A percentile compares a stretch with the other conserved stretches of the same genome.
These are phyloP conservation scores for Agriopis leucophaearia DNA, from an alignment of 2,888 invertebrate genomes.

Conservation along the genomic window DNA sequence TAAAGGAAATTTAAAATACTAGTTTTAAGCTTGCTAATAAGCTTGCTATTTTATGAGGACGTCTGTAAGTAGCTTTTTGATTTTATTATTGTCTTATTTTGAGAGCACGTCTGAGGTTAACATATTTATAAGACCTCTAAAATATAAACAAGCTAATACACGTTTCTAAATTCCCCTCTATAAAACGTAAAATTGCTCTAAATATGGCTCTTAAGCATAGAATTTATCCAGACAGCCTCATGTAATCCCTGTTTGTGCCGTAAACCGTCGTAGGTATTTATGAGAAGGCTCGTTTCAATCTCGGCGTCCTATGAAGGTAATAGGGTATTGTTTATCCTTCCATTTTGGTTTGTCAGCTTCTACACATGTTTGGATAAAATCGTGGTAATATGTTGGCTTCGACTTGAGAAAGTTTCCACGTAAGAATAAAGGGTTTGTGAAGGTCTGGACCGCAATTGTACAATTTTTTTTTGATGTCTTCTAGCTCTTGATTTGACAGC, in stretches of 20 bases:
- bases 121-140: not conserved
- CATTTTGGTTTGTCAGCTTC: constrained; percentile 63
- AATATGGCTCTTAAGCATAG: constrained; percentile 29
- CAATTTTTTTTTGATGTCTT: too few relatives aligned
- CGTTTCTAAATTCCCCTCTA: constrained; percentile 7
- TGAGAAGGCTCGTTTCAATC: constrained; percentile 65
- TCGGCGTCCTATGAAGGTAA: constrained; percentile 59
- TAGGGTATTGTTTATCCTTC: constrained; percentile 64
- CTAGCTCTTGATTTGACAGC: too few relatives aligned
- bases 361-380: constrained; percentile 63
- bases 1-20: too few relatives aligned
- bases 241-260: constrained; percentile 46
- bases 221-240: constrained; percentile 35
- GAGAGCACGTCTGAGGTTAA: not conserved
- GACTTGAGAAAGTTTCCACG: constrained; percentile 4
- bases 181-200: constrained; percentile 23
- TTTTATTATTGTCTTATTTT: too few relatives aligned
- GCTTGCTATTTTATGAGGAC: too few relatives aligned
- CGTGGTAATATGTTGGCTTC: constrained; percentile 52
- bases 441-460: too few relatives aligned
- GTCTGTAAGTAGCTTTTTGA: too few relatives aligned
- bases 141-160: constrained; percentile 4
- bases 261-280: constrained; percentile 56
- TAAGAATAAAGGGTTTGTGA: not conserved
- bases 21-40: too few relatives aligned